Evolutionary conservation across 37 sponge, comb jelly and placozoan genomes (phyloP).

Genomic region (Crambe crambe): DNA sequence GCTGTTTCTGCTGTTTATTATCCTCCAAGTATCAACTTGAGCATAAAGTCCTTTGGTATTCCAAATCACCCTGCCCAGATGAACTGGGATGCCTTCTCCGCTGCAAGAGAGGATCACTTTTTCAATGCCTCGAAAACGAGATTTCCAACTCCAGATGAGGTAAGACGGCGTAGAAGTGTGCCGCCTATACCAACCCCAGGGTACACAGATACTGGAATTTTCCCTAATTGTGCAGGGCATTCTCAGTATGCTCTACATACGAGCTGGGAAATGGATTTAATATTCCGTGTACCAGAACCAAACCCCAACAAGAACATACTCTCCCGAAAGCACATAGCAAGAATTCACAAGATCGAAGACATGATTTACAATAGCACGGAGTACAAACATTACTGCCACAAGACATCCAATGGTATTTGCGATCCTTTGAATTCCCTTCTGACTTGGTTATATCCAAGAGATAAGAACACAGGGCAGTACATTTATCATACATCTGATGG

Average conservation of each 20-base stretch:
- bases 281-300: constrained; percentile 35
- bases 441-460: constrained; percentile 60
- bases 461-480: background rate
- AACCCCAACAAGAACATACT: constrained; percentile 46
- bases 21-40: constrained; percentile 44
- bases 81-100: constrained; percentile 55
- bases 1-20: background rate
- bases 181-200: too few relatives aligned
- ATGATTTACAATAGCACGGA: constrained; percentile 17
- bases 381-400: constrained; percentile 49
- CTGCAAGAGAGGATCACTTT: constrained; percentile 4
- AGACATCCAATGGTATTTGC: constrained; percentile 11
- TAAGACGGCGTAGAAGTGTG: constrained; percentile 1
- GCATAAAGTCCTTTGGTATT: constrained; percentile 44
- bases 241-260: too few relatives aligned
- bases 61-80: constrained; percentile 50
- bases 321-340: constrained; percentile 23
- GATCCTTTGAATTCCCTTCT: constrained; percentile 65
- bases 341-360: constrained; percentile 58
- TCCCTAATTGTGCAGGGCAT: background rate
- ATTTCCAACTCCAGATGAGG: background rate
- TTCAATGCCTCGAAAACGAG: background rate
- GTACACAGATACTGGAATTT: background rate
- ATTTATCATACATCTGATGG: constrained; percentile 13
- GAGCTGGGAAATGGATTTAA: constrained; percentile 50